Evolutionary conservation across 2,888 invertebrate genomes (phyloP).

Genomic region (Dryadula phaetusa): DNA sequence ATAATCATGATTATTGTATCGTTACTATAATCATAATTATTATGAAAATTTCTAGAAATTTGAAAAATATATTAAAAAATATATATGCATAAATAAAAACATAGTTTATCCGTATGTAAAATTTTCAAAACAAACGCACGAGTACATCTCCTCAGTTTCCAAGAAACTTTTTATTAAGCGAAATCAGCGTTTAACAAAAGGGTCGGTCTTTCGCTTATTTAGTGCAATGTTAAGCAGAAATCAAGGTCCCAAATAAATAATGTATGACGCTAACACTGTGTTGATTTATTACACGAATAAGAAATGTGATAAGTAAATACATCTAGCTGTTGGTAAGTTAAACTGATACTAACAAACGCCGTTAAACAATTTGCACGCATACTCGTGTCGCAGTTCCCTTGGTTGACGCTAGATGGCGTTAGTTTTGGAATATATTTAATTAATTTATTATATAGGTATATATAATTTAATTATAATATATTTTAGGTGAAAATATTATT

Average conservation of each 20-base stretch:
- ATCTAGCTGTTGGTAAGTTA: constrained; percentile 63
- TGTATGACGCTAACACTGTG: constrained; percentile 40
- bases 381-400: constrained; percentile 39
- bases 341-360: constrained; percentile 52
- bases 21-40: too few relatives aligned
- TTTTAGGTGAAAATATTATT: background rate
- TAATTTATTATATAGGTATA: background rate
- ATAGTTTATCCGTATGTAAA: background rate
- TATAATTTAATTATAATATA: background rate
- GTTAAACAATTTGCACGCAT: constrained; percentile 32
- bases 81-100: too few relatives aligned
- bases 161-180: background rate
- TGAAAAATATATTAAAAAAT: too few relatives aligned
- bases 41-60: too few relatives aligned
- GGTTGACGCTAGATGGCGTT: constrained; percentile 37
- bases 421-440: constrained; percentile 12
- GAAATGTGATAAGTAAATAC: constrained; percentile 51
- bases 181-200: constrained; percentile 21
- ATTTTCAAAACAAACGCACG: background rate
- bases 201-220: constrained; percentile 25
- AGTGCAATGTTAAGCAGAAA: constrained; percentile 28
- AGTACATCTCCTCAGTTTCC: background rate
- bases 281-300: constrained; percentile 28
- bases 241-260: constrained; percentile 42
- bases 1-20: too few relatives aligned